Conservation (phyloP, 1,140 invertebrate species). For the Homalodisca vitripennis region DNA sequence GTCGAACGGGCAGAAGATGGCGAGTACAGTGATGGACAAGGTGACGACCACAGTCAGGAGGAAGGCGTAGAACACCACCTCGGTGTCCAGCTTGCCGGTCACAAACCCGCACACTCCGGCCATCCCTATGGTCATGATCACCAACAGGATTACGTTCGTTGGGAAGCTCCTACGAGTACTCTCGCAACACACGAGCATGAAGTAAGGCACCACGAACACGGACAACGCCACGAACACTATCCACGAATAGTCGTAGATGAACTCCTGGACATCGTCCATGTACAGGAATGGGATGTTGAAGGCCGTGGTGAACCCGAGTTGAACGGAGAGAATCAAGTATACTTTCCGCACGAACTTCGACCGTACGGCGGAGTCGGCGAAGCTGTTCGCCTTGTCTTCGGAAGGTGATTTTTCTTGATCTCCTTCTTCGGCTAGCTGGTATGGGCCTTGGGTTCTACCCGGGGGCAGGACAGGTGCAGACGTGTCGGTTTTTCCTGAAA, state of each 20-base stretch:
- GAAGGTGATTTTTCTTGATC: too few species aligned
- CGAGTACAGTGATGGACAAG: not conserved
- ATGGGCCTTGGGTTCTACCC: too few species aligned
- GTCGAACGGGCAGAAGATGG: constrained; percentile 15
- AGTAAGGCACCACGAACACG: constrained; percentile 8
- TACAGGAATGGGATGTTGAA: constrained; percentile 10
- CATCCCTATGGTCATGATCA: constrained; percentile 20
- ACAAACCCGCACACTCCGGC: not conserved
- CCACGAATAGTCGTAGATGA: not conserved
- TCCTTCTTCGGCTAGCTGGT: too few species aligned
- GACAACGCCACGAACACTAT: not conserved
- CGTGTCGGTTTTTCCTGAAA: too few species aligned
- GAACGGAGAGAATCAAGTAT: not conserved
- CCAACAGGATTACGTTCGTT: constrained; percentile 19
- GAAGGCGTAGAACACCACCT: constrained; percentile 17
- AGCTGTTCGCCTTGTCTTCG: not conserved
- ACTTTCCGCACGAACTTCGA: constrained; percentile 4
- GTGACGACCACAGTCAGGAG: not conserved
- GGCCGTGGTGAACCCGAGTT: not conserved
- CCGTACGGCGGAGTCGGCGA: not conserved
- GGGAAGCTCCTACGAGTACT: constrained; percentile 24
- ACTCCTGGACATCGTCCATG: constrained; percentile 8
- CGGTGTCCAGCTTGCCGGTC: not conserved
- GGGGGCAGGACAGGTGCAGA: too few species aligned
- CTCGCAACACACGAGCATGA: constrained; percentile 24